Evolutionary conservation across 2,888 invertebrate species (phyloP).

Genomic region (Ophioninae sp.): DNA sequence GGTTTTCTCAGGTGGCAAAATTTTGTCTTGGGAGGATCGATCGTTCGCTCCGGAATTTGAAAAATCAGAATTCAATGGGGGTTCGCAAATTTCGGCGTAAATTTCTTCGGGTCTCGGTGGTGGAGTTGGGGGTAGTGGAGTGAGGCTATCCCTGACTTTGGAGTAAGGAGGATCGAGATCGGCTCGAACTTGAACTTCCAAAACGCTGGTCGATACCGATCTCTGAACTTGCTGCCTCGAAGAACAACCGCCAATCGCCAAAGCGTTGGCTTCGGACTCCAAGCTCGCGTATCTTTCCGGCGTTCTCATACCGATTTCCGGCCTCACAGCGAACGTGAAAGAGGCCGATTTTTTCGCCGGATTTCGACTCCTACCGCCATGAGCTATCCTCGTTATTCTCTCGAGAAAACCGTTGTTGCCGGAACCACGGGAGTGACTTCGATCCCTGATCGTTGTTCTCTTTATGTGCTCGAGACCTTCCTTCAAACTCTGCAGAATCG

Average conservation of each 20-base stretch:
- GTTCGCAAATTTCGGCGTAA: conserved; percentile 80
- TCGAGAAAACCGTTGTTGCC: conserved; percentile 74
- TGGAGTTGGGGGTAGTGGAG: conserved; percentile 75
- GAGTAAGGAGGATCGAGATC: conserved; percentile 79
- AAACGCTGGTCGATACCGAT: conserved; percentile 78
- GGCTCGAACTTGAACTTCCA: conserved; percentile 72
- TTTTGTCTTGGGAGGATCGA: conserved; percentile 66
- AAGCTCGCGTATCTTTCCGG: conserved; percentile 78
- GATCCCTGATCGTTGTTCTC: conserved; percentile 76
- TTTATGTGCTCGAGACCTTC: conserved; percentile 78
- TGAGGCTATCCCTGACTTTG: conserved; percentile 78
- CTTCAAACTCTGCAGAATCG: conserved; percentile 77
- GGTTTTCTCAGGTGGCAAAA: conserved; percentile 64
- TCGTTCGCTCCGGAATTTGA: conserved; percentile 55
- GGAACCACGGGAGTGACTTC: conserved; percentile 71
- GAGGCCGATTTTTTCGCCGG: conserved; percentile 79
- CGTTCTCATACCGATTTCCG: conserved; percentile 78
- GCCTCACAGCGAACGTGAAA: conserved; percentile 78
- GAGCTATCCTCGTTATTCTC: conserved; percentile 77
- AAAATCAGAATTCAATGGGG: conserved; percentile 47
- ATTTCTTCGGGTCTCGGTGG: conserved; percentile 77
- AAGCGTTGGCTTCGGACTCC: conserved; percentile 75
- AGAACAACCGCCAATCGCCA: conserved; percentile 62
- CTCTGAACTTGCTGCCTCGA: conserved; percentile 75
- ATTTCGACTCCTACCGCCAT: conserved; percentile 76